Evolutionary conservation across 2,113 vertebrate genomes (phyloP).

Genomic region (Mobula birostris): DNA sequence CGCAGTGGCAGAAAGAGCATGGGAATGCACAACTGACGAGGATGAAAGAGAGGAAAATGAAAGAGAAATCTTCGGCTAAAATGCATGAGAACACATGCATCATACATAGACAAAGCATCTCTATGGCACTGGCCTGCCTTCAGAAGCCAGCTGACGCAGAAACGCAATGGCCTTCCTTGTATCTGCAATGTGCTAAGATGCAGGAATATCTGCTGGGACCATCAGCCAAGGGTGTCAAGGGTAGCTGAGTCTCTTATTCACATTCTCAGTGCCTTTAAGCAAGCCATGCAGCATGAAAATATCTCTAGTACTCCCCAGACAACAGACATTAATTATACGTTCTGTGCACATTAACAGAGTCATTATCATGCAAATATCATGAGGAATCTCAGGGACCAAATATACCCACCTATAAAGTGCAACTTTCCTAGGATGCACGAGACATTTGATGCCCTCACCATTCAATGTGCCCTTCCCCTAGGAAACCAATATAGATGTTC

Average conservation of each 20-base stretch:
- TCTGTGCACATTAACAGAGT: neutral
- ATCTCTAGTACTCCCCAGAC: neutral
- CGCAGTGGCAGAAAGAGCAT: neutral
- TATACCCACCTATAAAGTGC: neutral
- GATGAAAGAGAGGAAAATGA: neutral
- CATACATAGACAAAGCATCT: neutral
- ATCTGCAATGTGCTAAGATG: neutral
- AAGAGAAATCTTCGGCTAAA: neutral
- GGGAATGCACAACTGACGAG: neutral
- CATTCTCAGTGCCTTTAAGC: neutral
- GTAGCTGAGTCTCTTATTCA: neutral
- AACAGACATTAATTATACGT: constrained; percentile 29
- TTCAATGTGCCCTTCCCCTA: neutral
- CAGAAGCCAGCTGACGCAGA: neutral
- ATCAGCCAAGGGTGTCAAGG: constrained; percentile 4
- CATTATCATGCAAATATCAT: neutral
- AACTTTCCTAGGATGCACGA: neutral
- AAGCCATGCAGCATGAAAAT: neutral
- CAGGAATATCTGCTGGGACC: neutral
- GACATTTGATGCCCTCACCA: neutral
- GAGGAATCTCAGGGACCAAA: neutral
- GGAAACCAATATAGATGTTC: neutral
- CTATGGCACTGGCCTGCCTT: neutral
- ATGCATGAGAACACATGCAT: neutral
- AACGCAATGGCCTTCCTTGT: neutral